These are phyloP conservation scores for Castor canadensis DNA, from an alignment of 2,113 vertebrate species.

Conservation along the genomic window DNA sequence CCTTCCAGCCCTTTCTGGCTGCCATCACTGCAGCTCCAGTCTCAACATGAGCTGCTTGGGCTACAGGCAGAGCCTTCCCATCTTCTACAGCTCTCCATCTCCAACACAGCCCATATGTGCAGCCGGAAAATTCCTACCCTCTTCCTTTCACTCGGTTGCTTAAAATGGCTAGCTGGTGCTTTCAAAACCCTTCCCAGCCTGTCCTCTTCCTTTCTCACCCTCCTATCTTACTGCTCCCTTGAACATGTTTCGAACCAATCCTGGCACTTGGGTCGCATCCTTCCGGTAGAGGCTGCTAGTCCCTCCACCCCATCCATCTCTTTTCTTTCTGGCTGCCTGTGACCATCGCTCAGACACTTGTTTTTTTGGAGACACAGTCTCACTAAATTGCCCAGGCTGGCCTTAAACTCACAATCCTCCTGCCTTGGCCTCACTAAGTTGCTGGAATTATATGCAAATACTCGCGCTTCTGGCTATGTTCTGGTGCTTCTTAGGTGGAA, in stretches of 20 bases:
- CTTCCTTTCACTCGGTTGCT: not conserved
- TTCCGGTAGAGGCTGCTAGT: not conserved
- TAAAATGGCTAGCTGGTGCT: not conserved
- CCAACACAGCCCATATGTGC: not conserved
- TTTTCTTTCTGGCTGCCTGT: not conserved
- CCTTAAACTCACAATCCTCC: not conserved
- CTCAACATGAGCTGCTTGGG: not conserved
- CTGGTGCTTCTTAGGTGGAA: not conserved
- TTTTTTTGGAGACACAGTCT: not conserved
- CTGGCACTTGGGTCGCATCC: not conserved
- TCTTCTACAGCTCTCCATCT: not conserved
- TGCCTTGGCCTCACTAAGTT: not conserved
- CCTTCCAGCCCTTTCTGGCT: not conserved
- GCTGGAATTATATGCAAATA: not conserved
- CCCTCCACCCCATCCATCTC: not conserved
- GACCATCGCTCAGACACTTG: not conserved
- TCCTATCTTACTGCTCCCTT: not conserved
- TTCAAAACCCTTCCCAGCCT: not conserved
- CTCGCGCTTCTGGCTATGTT: not conserved
- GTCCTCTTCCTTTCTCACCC: not conserved
- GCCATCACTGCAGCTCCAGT: not conserved
- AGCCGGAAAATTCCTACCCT: not conserved
- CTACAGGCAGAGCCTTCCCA: not conserved
- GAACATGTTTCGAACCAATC: not conserved
- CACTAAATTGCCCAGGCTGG: not conserved